These are phyloP conservation scores for Cyclophora albipunctata DNA, from an alignment of 2,888 invertebrate genomes.

Conservation along the genomic window DNA sequence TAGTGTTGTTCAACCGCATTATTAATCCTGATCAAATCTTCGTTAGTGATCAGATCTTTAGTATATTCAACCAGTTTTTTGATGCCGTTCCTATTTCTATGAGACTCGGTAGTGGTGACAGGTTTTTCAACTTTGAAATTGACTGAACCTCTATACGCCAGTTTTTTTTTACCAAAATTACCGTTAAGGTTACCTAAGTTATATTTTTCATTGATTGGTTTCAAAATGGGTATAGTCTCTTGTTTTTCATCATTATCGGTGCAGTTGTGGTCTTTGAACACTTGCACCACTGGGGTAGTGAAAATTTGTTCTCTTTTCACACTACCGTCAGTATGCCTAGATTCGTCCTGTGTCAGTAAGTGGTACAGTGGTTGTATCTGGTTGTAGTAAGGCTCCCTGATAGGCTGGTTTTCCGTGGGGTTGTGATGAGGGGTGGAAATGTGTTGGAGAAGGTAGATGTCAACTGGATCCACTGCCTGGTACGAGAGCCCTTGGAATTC, in stretches of 20 bases:
- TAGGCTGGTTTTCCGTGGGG: conserved; percentile 21
- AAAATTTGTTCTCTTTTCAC: no score
- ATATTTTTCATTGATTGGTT: conserved; percentile 11
- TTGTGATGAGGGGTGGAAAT: conserved; percentile 15
- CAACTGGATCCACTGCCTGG: conserved; percentile 27
- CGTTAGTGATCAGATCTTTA: conserved; percentile 77
- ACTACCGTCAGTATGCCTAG: no score
- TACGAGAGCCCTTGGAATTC: neutral
- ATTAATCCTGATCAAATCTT: conserved; percentile 79
- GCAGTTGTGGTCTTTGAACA: conserved; percentile 62
- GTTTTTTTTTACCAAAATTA: conserved; percentile 44
- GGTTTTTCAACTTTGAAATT: conserved; percentile 46
- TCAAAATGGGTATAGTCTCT: no score
- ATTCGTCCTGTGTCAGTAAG: no score
- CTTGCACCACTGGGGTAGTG: conserved; percentile 40
- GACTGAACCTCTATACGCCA: conserved; percentile 39
- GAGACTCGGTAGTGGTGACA: conserved; percentile 35
- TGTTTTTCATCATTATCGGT: conserved; percentile 22
- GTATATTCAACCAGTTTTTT: conserved; percentile 74
- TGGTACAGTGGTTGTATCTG: neutral
- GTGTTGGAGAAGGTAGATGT: conserved; percentile 48
- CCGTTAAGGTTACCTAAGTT: conserved; percentile 38
- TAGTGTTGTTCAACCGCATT: conserved; percentile 54
- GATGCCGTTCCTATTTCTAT: conserved; percentile 55
- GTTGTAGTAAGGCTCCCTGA: conserved; percentile 19